phyloP scores from a whole-genome alignment of 2,797 vertebrate species.

The Anguilla obscura region DNA sequence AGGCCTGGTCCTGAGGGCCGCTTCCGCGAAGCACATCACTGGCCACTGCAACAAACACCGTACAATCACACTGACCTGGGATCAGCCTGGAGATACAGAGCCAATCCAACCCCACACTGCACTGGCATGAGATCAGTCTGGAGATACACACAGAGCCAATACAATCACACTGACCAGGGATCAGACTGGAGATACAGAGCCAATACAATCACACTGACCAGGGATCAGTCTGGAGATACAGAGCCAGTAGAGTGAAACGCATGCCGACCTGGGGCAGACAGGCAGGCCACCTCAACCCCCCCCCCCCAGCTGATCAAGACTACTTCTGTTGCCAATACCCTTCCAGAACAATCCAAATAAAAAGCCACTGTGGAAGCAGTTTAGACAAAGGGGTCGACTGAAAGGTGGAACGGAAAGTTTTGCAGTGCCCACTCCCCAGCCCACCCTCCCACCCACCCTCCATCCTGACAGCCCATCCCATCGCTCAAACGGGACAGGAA shows the following conservation, averaged over 20 bases:
- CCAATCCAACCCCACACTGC: background rate
- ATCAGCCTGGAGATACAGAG: background rate
- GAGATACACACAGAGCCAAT: no score
- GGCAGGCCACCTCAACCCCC: background rate
- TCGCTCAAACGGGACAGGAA: background rate
- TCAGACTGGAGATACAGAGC: background rate
- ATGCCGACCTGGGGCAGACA: background rate
- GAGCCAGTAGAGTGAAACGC: no score
- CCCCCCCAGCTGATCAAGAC: background rate
- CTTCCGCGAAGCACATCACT: constrained; percentile 2
- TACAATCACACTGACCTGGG: constrained; percentile 6
- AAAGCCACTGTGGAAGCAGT: background rate
- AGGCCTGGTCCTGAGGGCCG: background rate
- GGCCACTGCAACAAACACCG: constrained; percentile 24
- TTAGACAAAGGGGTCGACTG: background rate
- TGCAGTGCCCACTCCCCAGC: background rate
- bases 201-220: no score
- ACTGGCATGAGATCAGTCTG: no score
- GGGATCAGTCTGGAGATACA: no score
- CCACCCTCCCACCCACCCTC: background rate
- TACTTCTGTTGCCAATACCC: background rate
- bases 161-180: constrained; percentile 1
- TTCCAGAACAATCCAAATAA: background rate
- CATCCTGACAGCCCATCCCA: background rate
- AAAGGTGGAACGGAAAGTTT: background rate